Base-by-base conservation (phyloP, 2,797 vertebrate genomes). In the Leptoclinus maculatus region DNA sequence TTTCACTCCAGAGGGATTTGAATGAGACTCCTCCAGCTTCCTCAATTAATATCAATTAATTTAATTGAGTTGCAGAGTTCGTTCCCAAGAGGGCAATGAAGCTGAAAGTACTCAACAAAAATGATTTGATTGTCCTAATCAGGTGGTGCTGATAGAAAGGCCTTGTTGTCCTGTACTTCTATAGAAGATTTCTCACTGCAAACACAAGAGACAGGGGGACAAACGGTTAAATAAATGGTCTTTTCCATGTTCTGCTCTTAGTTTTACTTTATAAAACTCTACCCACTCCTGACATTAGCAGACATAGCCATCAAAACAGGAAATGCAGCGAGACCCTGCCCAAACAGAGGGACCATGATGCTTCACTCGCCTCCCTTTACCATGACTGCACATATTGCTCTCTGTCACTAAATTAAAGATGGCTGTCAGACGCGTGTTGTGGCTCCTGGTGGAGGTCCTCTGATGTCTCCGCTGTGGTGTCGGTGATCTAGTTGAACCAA, bases 21-120 rank as follows among this genome's bases (percentile, higher is more conserved):
- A 27, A 8, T 63, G 51, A 79, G 14, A 57, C 58, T 66, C 36
- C n/a, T 19, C n/a, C 38, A 34, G 23, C 17, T 57, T 67, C 29
- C 57, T 7, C 32, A 11, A 3, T 60, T 83, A 12, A 59, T 41
- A 58, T 43, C 21, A 65, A 10, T 66, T 17, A 5, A 11, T 77
- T 64, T 29, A 70, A 75, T 36, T n/a, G 0, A 78, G 53, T 34
- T 56, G 67, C 51, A 63, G 10, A 43, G 45, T 74, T 47, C 41
- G 25, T 67, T 13, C 54, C 32, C 17, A 6, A 17, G 11, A 59
- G 56, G 13, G 58, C 25, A 13, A 5, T 34, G 17, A 63, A 64
- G 58, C 57, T 34, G 21, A 57, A 53, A 16, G 47, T 16, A 23
- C 3, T 0, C 13, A 38, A 75, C 74, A 49, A 38, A 38, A 63